A percentile compares a stretch with the other conserved stretches of the same genome.
These are phyloP conservation scores for Scarus forsteni DNA, from an alignment of 2,797 vertebrate species.

Conservation along the genomic window DNA sequence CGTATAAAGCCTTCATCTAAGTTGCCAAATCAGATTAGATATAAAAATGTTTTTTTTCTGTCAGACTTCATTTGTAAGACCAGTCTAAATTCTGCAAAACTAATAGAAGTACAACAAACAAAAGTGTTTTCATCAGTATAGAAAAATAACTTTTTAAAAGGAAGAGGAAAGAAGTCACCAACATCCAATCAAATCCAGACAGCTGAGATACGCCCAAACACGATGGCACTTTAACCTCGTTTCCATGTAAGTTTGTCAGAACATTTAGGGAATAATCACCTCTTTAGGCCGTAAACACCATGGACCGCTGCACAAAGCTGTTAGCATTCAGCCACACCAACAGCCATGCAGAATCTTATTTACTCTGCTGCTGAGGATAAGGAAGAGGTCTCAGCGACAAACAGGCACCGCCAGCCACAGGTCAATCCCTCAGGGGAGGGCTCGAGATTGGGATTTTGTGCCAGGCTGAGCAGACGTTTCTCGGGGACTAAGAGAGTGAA, in stretches of 20 bases:
- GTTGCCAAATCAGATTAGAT: no score
- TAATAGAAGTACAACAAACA: no score
- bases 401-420: conserved; percentile 51
- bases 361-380: conserved; percentile 65
- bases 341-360: conserved; percentile 66
- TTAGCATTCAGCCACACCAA: conserved; percentile 61
- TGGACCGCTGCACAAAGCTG: conserved; percentile 68
- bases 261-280: conserved; percentile 67
- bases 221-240: conserved; percentile 33
- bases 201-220: conserved; percentile 29
- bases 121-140: no score
- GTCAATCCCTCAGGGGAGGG: conserved; percentile 49
- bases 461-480: conserved; percentile 62
- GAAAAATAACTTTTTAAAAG: no score
- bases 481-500: conserved; percentile 26
- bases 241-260: conserved; percentile 40
- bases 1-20: no score
- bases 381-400: conserved; percentile 53
- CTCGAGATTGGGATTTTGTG: conserved; percentile 64
- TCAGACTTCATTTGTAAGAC: no score
- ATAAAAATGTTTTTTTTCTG: no score
- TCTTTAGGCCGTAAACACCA: conserved; percentile 72
- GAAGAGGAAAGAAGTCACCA: conserved; percentile 13
- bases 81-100: no score
- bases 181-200: conserved; percentile 26